These are phyloP conservation scores for Macrosteles quadrilineatus DNA, from an alignment of 1,140 invertebrate genomes.

Conservation along the genomic window DNA sequence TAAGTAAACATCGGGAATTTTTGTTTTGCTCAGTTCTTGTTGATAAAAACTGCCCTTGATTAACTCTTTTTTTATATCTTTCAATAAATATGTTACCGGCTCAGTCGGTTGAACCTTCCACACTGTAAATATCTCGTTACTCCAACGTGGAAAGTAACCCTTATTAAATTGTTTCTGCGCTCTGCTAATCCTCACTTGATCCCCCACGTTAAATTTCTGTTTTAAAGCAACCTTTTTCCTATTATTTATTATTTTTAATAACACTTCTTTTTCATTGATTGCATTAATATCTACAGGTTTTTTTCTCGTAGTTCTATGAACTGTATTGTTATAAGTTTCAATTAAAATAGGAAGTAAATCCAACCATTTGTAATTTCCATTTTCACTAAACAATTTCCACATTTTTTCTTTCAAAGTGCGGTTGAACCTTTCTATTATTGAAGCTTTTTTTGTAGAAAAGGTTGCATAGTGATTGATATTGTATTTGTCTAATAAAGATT, in stretches of 20 bases:
- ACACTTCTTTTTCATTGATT: slow-evolving; percentile 38
- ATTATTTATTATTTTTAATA: slow-evolving; percentile 23
- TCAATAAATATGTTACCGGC: slow-evolving; percentile 34
- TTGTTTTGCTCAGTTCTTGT: slow-evolving; percentile 42
- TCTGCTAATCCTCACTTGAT: slow-evolving; percentile 34
- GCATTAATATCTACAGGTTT: slow-evolving; percentile 47
- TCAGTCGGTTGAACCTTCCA: slow-evolving; percentile 31
- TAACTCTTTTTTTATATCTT: slow-evolving; percentile 31
- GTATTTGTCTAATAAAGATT: slow-evolving; percentile 9
- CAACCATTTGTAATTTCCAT: slow-evolving; percentile 42
- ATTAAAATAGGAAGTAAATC: slow-evolving; percentile 48
- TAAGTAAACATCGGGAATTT: slow-evolving; percentile 45
- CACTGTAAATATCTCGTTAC: slow-evolving; percentile 33
- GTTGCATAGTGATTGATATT: slow-evolving; percentile 37
- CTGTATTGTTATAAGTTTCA: slow-evolving; percentile 51
- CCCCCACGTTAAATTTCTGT: slow-evolving; percentile 37
- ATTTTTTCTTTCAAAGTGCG: slow-evolving; percentile 52
- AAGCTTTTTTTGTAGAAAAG: slow-evolving; percentile 50
- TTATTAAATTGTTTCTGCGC: slow-evolving; percentile 39
- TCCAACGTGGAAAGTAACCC: slow-evolving; percentile 36
- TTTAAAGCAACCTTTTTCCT: slow-evolving; percentile 33
- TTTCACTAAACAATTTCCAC: slow-evolving; percentile 47
- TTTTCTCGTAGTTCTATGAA: slow-evolving; percentile 52
- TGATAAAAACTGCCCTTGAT: slow-evolving; percentile 45
- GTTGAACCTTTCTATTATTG: slow-evolving; percentile 53